phyloP scores from a whole-genome alignment of 2,113 vertebrate species.

The Lichenostomus cassidix region DNA sequence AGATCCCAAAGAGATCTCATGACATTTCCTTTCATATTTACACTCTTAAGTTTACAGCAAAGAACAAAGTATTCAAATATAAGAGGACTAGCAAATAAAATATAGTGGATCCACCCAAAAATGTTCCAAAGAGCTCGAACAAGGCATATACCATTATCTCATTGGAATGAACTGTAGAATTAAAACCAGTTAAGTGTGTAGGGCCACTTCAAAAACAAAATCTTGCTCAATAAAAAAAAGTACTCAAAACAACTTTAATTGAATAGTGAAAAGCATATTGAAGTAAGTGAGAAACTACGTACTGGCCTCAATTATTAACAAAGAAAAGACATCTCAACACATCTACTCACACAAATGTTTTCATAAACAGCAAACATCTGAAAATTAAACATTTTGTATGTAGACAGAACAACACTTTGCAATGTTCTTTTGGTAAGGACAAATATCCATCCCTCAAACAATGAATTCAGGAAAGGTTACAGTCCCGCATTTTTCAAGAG shows the following conservation, averaged over 20 bases:
- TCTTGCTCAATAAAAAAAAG: constrained; percentile 38
- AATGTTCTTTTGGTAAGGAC: neutral
- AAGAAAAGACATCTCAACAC: constrained; percentile 48
- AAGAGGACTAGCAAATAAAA: neutral
- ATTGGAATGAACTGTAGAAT: neutral
- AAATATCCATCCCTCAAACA: neutral
- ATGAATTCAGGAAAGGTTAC: neutral
- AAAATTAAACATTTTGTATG: constrained; percentile 12
- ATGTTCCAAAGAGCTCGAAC: neutral
- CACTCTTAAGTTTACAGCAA: neutral
- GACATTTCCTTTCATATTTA: neutral
- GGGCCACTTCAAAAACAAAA: constrained; percentile 42
- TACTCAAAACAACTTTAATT: constrained; percentile 39
- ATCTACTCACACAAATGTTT: constrained; percentile 26
- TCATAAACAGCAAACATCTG: constrained; percentile 42
- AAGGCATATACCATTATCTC: neutral
- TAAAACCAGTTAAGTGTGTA: constrained; percentile 19
- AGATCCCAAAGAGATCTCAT: neutral
- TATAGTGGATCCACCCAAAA: neutral
- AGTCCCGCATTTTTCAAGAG: neutral
- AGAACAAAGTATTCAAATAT: neutral
- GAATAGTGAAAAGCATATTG: constrained; percentile 59
- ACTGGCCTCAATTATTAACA: constrained; percentile 11
- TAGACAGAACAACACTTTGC: neutral
- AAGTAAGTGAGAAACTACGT: constrained; percentile 46